Percentiles rank a stretch among this genome's conserved stretches.
Conservation (phyloP, 2,797 vertebrate species). For the Sebastes paucispinis region DNA sequence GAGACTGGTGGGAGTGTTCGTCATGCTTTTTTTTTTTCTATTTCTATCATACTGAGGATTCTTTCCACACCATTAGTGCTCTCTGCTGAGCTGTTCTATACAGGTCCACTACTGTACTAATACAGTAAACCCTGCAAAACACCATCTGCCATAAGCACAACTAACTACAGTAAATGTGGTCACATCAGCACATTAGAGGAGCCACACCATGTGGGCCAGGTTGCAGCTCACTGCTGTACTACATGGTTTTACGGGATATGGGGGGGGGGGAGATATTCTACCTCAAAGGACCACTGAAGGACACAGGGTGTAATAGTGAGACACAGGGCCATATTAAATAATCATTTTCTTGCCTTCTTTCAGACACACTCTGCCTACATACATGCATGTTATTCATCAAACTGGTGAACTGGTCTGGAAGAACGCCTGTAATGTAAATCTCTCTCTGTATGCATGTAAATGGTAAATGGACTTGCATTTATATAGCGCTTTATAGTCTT, state of each 20-base stretch:
- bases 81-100: constrained; percentile 76
- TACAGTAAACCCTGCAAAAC: constrained; percentile 43
- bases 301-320: background rate
- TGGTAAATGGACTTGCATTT: too few relatives aligned
- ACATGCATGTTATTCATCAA: background rate
- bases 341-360: background rate
- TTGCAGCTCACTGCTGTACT: constrained; percentile 24
- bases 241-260: constrained; percentile 41
- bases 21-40: constrained; percentile 6
- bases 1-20: constrained; percentile 37
- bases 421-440: background rate
- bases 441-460: background rate
- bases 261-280: constrained; percentile 5
- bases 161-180: constrained; percentile 64
- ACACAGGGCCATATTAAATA: background rate
- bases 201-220: constrained; percentile 26
- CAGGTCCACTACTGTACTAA: constrained; percentile 61
- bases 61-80: constrained; percentile 78
- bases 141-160: constrained; percentile 64
- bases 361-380: background rate
- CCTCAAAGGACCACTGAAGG: constrained; percentile 49
- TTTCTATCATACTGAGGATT: constrained; percentile 49
- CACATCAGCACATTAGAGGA: constrained; percentile 74
- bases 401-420: background rate
- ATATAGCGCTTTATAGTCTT: too few relatives aligned